Conservation (phyloP, 2,797 vertebrate species). For the Centropyge bicolor region DNA sequence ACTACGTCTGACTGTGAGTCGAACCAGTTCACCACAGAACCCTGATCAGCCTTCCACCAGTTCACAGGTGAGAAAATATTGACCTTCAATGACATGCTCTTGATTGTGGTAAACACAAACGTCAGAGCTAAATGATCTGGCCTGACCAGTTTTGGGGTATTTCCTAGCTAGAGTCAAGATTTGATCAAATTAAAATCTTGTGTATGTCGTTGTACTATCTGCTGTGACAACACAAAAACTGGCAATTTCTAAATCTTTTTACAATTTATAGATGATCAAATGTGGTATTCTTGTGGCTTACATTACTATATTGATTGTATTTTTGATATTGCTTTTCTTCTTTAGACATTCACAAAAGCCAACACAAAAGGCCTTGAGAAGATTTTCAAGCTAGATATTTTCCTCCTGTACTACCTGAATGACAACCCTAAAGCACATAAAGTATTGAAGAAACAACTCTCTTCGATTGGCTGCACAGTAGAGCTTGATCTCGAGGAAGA, state of each 20-base stretch:
- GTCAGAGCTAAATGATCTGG: not conserved
- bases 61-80: conserved; percentile 24
- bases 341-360: conserved; percentile 30
- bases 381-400: conserved; percentile 38
- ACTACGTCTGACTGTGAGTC: conserved; percentile 42
- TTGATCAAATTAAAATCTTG: not conserved
- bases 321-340: not conserved
- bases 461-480: conserved; percentile 35
- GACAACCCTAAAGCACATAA: conserved; percentile 51
- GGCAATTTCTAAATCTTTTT: not conserved
- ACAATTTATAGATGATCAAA: not conserved
- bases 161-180: not conserved
- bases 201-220: not conserved
- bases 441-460: conserved; percentile 55
- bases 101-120: not conserved
- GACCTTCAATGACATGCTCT: rapidly evolving
- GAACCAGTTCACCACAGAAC: conserved; percentile 19
- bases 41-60: not conserved
- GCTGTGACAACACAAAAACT: not conserved
- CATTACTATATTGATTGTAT: not conserved
- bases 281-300: not conserved
- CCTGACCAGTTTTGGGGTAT: not conserved
- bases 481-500: conserved; percentile 45
- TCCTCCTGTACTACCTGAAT: conserved; percentile 69
- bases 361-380: conserved; percentile 57